Percentiles rank a stretch among this genome's conserved stretches.
Conservation (phyloP, 2,888 invertebrate genomes). For the Nematopogon swammerdamellus region DNA sequence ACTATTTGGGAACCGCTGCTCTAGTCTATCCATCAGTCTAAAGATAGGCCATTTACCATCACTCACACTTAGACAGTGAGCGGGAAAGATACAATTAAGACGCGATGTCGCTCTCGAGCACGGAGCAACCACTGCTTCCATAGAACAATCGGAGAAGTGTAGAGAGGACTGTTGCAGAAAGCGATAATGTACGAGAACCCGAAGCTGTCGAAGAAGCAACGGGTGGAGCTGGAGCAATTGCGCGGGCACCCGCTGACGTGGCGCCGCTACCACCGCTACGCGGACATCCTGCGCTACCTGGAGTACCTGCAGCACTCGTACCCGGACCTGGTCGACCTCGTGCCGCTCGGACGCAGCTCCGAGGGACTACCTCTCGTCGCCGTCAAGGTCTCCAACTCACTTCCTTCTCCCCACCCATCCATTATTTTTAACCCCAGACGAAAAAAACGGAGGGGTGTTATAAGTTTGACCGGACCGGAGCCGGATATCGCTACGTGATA, state of each 20-base stretch:
- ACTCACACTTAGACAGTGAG: too few species aligned
- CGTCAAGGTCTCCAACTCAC: constrained; percentile 52
- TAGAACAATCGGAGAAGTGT: not conserved
- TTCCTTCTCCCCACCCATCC: too few species aligned
- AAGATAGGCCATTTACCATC: too few species aligned
- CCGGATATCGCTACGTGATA: too few species aligned
- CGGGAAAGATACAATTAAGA: too few species aligned
- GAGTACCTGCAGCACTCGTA: constrained; percentile 64
- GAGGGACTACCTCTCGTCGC: constrained; percentile 70
- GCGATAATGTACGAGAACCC: constrained; percentile 67
- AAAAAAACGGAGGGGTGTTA: too few species aligned
- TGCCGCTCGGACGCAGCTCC: constrained; percentile 69
- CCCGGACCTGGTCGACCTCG: constrained; percentile 62
- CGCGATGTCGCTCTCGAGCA: too few species aligned
- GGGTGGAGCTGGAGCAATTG: constrained; percentile 52
- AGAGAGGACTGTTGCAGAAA: constrained; percentile 35
- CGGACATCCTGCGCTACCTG: constrained; percentile 66
- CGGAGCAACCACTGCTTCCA: too few species aligned
- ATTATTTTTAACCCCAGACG: too few species aligned
- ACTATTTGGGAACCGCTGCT: too few species aligned
- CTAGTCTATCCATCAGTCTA: too few species aligned
- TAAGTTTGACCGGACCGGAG: too few species aligned
- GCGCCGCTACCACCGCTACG: constrained; percentile 68
- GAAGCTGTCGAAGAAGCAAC: constrained; percentile 58
- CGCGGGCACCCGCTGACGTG: constrained; percentile 67